A percentile compares a stretch with the other conserved stretches of the same genome.
phyloP scores from a whole-genome alignment of 1,140 invertebrate species.

The Probaryconus sp. region DNA sequence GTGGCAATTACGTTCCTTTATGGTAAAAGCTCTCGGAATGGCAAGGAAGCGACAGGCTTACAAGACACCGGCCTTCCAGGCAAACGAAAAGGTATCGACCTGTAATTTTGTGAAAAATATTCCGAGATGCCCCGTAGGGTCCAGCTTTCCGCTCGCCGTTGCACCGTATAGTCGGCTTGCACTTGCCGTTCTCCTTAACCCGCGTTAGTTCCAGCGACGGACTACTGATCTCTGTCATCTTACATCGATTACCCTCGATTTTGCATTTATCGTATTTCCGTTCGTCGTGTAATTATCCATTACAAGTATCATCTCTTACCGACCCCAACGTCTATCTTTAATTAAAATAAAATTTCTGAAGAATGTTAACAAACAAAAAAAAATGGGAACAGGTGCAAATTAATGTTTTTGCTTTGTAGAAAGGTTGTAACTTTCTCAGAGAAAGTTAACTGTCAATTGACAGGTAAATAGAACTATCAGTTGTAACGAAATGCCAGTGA shows the following conservation, averaged over 20 bases:
- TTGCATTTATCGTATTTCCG: slow-evolving; percentile 30
- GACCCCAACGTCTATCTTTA: slow-evolving; percentile 4
- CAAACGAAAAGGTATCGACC: slow-evolving; percentile 24
- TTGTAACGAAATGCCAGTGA: no score
- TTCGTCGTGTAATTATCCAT: slow-evolving; percentile 10
- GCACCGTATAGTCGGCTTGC: slow-evolving; percentile 21
- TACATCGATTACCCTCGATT: slow-evolving; percentile 29
- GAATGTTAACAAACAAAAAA: background rate
- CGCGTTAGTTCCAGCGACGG: slow-evolving; percentile 15
- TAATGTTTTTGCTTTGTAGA: slow-evolving; percentile 4
- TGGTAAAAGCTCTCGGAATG: slow-evolving; percentile 26
- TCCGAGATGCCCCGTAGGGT: slow-evolving; percentile 19
- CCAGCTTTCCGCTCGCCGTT: background rate
- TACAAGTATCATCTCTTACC: slow-evolving; percentile 2
- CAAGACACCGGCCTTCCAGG: slow-evolving; percentile 24
- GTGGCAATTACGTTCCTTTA: slow-evolving; percentile 42
- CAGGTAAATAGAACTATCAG: no score
- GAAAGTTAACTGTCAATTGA: no score
- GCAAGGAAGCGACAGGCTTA: slow-evolving; percentile 16
- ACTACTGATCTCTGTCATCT: slow-evolving; percentile 44
- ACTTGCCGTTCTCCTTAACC: slow-evolving; percentile 16
- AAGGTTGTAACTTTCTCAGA: no score
- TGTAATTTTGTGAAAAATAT: slow-evolving; percentile 51
- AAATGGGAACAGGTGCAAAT: slow-evolving; percentile 10
- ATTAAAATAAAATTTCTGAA: slow-evolving; percentile 17